Percentiles rank a stretch among this genome's conserved stretches.
phyloP scores from a whole-genome alignment of 2,113 vertebrate genomes.

The Ageneiosus marmoratus region DNA sequence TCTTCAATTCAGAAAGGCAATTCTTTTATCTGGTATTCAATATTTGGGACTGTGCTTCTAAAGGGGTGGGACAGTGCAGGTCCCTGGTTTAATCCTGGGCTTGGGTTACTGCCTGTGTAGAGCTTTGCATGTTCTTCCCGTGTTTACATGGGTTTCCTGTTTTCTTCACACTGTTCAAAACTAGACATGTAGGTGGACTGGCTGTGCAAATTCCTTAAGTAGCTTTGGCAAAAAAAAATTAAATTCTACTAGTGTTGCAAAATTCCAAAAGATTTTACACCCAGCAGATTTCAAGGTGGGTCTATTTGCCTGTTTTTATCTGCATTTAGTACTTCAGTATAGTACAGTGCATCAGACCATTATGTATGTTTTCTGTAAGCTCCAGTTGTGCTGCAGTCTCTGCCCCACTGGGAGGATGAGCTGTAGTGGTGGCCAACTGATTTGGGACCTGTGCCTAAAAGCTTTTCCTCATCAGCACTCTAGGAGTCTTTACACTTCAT shows the following conservation, averaged over 20 bases:
- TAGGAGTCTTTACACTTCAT: constrained; percentile 14
- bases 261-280: neutral
- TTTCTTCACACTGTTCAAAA: neutral
- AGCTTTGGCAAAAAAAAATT: neutral
- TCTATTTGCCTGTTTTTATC: neutral
- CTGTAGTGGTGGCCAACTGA: constrained; percentile 25
- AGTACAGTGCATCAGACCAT: neutral
- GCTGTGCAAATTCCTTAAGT: neutral
- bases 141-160: neutral
- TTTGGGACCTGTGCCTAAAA: constrained; percentile 47
- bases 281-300: neutral
- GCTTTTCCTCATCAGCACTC: constrained; percentile 33
- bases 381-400: neutral
- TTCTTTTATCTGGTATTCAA: too few relatives aligned
- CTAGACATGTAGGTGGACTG: neutral
- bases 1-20: too few relatives aligned
- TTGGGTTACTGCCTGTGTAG: neutral
- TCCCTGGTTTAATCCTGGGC: too few relatives aligned
- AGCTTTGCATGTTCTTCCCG: neutral
- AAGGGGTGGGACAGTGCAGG: too few relatives aligned
- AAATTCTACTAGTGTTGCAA: neutral
- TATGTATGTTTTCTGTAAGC: neutral
- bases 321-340: neutral
- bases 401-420: neutral
- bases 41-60: too few relatives aligned